These are phyloP conservation scores for Spizaetus ornatus DNA, from an alignment of 2,113 vertebrate species.

Conservation along the genomic window DNA sequence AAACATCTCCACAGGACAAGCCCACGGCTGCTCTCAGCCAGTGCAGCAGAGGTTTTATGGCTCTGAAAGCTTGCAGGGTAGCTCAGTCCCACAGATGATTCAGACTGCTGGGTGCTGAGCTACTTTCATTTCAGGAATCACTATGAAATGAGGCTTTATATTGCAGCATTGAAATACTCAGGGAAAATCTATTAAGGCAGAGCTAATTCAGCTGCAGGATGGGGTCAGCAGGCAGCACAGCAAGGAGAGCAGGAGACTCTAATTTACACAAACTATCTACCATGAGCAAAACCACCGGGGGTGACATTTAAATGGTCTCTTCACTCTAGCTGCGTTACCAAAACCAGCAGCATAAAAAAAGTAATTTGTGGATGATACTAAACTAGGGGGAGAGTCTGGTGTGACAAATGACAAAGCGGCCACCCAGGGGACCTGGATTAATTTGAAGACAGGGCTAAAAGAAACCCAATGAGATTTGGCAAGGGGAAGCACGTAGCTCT, in stretches of 20 bases:
- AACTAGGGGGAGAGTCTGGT: not conserved
- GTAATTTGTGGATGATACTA: constrained; percentile 4
- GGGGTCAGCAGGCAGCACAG: constrained; percentile 31
- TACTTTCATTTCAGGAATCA: not conserved
- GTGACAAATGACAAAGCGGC: not conserved
- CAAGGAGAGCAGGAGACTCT: not conserved
- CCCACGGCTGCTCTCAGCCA: not conserved
- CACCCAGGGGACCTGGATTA: not conserved
- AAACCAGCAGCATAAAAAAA: not conserved
- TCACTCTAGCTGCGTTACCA: not conserved
- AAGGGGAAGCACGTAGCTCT: not conserved
- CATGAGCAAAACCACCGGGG: not conserved
- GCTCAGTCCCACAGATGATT: not conserved
- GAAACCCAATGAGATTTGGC: not conserved
- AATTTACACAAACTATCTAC: constrained; percentile 17
- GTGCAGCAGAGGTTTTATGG: not conserved
- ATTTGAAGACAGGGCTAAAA: not conserved
- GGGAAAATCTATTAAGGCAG: constrained; percentile 17
- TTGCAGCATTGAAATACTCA: not conserved
- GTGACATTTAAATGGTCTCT: constrained; percentile 13
- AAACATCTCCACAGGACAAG: not conserved
- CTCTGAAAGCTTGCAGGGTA: not conserved
- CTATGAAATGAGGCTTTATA: not conserved
- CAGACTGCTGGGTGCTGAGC: not conserved
- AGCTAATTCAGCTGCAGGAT: not conserved